These are phyloP conservation scores for Brachyopa scutellaris DNA, from an alignment of 2,888 invertebrate species.

Conservation along the genomic window DNA sequence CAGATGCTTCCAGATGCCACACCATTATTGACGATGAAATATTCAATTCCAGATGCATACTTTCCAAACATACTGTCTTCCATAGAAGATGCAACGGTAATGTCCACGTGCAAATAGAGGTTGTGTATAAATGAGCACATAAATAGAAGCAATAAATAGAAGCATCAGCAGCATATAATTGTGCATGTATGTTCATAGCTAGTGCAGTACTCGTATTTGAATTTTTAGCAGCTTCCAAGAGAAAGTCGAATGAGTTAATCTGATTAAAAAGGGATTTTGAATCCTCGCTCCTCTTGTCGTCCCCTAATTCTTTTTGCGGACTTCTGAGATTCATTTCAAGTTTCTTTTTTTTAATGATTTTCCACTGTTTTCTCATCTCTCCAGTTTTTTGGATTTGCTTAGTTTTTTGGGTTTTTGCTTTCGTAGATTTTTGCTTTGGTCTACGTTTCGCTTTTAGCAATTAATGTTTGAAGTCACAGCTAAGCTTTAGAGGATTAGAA, in stretches of 20 bases:
- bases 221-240: neutral
- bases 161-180: slow-evolving; percentile 4
- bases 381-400: neutral
- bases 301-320: slow-evolving; percentile 3
- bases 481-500: slow-evolving; percentile 29
- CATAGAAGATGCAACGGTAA: neutral
- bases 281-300: neutral
- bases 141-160: no score
- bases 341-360: neutral
- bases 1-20: no score
- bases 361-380: no score
- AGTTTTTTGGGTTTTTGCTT: neutral
- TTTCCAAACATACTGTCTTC: neutral
- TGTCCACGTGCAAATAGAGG: neutral
- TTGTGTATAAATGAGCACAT: neutral
- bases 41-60: no score
- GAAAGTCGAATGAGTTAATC: slow-evolving; percentile 27
- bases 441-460: slow-evolving; percentile 31
- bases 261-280: slow-evolving; percentile 39
- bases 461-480: slow-evolving; percentile 34
- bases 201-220: no score
- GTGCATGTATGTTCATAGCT: no score
- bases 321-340: slow-evolving; percentile 24
- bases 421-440: slow-evolving; percentile 1
- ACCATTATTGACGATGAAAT: no score